A percentile compares a stretch with the other conserved stretches of the same genome.
phyloP scores from a whole-genome alignment of 2,113 vertebrate genomes.

The Rhinopomastus cyanomelas region DNA sequence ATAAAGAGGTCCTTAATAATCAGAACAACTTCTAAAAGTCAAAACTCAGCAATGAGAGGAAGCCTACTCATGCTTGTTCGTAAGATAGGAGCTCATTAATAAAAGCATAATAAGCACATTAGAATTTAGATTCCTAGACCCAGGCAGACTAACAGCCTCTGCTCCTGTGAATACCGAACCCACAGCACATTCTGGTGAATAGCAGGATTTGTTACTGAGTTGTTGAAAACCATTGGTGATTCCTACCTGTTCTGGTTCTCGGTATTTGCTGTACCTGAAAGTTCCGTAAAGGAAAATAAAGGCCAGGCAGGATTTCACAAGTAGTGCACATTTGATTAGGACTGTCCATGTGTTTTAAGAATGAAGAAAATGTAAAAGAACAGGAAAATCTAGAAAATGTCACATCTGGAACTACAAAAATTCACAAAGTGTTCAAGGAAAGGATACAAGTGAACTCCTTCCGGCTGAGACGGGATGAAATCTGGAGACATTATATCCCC shows the following conservation, averaged over 20 bases:
- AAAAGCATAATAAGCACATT: not conserved
- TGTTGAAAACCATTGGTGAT: not conserved
- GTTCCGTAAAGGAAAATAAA: conserved; percentile 63
- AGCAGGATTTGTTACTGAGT: not conserved
- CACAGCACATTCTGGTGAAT: not conserved
- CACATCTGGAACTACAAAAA: not conserved
- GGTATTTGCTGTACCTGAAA: conserved; percentile 81
- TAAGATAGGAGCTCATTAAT: not conserved
- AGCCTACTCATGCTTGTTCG: not conserved
- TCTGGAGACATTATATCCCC: conserved; percentile 93
- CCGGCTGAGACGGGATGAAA: conserved; percentile 90
- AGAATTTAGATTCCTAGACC: not conserved
- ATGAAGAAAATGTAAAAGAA: not conserved
- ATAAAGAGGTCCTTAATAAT: not conserved
- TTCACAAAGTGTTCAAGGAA: not conserved
- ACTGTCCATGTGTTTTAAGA: not conserved
- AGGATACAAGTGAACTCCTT: conserved; percentile 96
- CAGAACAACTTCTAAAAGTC: not conserved
- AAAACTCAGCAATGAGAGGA: not conserved
- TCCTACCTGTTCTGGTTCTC: conserved; percentile 78
- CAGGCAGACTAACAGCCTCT: not conserved
- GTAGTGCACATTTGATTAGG: not conserved
- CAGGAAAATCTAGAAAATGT: not conserved
- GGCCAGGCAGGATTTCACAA: not conserved
- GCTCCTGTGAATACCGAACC: not conserved